Evolutionary conservation across 2,113 vertebrate genomes (phyloP).

Genomic region (Oreochromis niloticus): DNA sequence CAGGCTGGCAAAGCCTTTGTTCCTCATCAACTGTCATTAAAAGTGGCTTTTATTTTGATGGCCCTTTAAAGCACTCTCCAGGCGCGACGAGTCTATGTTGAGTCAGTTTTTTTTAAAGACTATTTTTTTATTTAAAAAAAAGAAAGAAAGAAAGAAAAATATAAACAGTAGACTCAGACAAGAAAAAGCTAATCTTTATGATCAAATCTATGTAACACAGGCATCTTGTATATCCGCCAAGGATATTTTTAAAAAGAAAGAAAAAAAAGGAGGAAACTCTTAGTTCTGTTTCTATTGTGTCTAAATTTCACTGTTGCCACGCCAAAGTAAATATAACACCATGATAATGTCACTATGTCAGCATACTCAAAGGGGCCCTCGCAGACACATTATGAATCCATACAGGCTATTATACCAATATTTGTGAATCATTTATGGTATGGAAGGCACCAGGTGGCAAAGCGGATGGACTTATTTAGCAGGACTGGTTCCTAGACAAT

Average conservation of each 20-base stretch:
- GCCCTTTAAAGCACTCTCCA: background rate
- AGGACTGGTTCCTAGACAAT: slow-evolving; percentile 51
- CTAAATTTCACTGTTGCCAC: background rate
- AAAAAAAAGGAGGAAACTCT: background rate
- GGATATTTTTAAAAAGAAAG: background rate
- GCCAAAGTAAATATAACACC: background rate
- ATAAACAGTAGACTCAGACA: background rate
- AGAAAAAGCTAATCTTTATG: background rate
- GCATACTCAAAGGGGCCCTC: background rate
- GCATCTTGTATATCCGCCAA: background rate
- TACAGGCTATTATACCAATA: background rate
- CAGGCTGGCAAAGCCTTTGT: slow-evolving; percentile 64
- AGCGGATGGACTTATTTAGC: slow-evolving; percentile 26
- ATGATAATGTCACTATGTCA: background rate
- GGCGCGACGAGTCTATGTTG: background rate
- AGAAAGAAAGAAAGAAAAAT: background rate
- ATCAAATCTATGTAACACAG: background rate
- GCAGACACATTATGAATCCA: background rate
- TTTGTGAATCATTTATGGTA: background rate
- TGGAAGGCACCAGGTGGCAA: slow-evolving; percentile 51
- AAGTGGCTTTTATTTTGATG: slow-evolving; percentile 13
- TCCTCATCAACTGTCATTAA: slow-evolving; percentile 33
- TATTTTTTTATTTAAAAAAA: background rate
- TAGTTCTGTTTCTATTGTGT: background rate
- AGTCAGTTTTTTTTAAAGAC: background rate